A percentile compares a stretch with the other conserved stretches of the same genome.
phyloP scores from a whole-genome alignment of 2,888 invertebrate species.

The Tanytarsus gracilentus region DNA sequence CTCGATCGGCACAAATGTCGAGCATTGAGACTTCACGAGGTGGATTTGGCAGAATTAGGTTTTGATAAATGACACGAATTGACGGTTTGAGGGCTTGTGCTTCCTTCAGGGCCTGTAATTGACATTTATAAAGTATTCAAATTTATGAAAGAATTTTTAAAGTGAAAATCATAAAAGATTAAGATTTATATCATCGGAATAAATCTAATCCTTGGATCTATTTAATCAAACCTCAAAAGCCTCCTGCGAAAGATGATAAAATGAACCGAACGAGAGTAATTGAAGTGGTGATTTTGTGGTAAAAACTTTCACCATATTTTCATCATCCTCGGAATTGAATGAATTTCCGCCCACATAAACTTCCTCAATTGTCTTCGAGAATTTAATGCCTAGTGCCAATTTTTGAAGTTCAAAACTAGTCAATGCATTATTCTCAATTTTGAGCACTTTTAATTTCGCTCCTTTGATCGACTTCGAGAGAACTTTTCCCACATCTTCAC shows the following conservation, averaged over 20 bases:
- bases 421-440: slow-evolving; percentile 30
- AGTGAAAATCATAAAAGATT: not conserved
- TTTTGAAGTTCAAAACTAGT: slow-evolving; percentile 2
- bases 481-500: slow-evolving; percentile 13
- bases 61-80: slow-evolving; percentile 29
- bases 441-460: slow-evolving; percentile 12
- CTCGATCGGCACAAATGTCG: slow-evolving; percentile 30
- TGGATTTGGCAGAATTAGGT: slow-evolving; percentile 29
- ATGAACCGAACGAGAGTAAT: slow-evolving; percentile 29
- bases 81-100: not conserved
- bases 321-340: not conserved
- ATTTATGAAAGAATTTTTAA: not conserved
- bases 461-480: slow-evolving; percentile 19
- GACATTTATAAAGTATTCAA: not conserved
- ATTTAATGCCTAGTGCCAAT: slow-evolving; percentile 19
- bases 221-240: slow-evolving; percentile 10
- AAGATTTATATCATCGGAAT: not conserved
- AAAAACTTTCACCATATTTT: slow-evolving; percentile 20
- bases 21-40: slow-evolving; percentile 30
- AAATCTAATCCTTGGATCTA: not conserved
- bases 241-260: slow-evolving; percentile 25
- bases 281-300: slow-evolving; percentile 3
- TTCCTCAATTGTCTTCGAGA: slow-evolving; percentile 24
- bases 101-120: not conserved
- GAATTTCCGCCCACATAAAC: slow-evolving; percentile 31